Conservation (phyloP, 2,888 invertebrate species). For the Cacoxenus indagator region DNA sequence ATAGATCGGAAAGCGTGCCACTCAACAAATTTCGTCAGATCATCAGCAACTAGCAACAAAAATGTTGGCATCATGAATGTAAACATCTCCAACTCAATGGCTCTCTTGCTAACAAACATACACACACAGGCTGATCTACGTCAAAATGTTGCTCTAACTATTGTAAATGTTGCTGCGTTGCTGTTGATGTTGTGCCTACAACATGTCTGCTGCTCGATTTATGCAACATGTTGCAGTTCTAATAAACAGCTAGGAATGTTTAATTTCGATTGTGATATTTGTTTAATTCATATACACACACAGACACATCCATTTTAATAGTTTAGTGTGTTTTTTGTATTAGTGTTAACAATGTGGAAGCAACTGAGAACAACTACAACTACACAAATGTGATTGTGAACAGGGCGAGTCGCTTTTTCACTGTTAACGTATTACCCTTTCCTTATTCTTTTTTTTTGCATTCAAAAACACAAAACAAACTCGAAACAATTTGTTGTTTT, state of each 20-base stretch:
- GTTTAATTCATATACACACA: constrained; percentile 51
- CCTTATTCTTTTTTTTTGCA: constrained; percentile 10
- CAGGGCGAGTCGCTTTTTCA: constrained; percentile 3
- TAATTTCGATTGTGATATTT: constrained; percentile 63
- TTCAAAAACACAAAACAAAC: constrained; percentile 12
- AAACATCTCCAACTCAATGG: neutral
- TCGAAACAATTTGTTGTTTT: constrained; percentile 36
- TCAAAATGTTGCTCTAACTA: constrained; percentile 1
- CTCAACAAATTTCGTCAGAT: neutral
- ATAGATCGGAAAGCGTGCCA: constrained; percentile 26
- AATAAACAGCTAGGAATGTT: constrained; percentile 43
- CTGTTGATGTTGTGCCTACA: constrained; percentile 37
- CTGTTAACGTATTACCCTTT: constrained; percentile 14
- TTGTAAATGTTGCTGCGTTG: constrained; percentile 33
- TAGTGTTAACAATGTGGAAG: neutral
- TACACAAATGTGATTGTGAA: no score
- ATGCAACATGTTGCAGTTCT: constrained; percentile 45
- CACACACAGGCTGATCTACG: neutral
- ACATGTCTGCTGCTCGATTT: constrained; percentile 17
- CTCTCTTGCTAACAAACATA: neutral
- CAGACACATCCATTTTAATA: constrained; percentile 23
- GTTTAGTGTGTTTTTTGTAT: neutral
- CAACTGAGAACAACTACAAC: neutral
- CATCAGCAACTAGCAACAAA: neutral
- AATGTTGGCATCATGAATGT: neutral